phyloP scores from a whole-genome alignment of 2,888 invertebrate species.

The Miltochrista miniata region DNA sequence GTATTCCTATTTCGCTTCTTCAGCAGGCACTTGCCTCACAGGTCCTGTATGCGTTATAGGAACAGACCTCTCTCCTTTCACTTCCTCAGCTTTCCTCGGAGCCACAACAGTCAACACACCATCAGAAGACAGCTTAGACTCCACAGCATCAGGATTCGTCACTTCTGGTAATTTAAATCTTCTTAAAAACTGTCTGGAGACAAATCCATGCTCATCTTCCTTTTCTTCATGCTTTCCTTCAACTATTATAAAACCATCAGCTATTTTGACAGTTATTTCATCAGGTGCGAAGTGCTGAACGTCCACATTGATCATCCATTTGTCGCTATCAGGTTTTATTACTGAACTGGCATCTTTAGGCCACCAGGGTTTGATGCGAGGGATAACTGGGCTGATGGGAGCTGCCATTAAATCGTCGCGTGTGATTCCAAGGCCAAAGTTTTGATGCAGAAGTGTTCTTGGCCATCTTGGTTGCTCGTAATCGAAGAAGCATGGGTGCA shows the following conservation, averaged over 20 bases:
- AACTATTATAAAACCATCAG: slow-evolving; percentile 86
- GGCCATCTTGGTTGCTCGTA: slow-evolving; percentile 66
- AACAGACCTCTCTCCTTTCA: slow-evolving; percentile 76
- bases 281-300: slow-evolving; percentile 90
- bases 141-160: slow-evolving; percentile 87
- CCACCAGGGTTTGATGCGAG: slow-evolving; percentile 64
- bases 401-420: slow-evolving; percentile 66
- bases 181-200: slow-evolving; percentile 87
- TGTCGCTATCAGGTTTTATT: slow-evolving; percentile 79
- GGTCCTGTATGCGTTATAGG: slow-evolving; percentile 85
- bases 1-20: slow-evolving; percentile 25
- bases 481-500: slow-evolving; percentile 64
- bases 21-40: slow-evolving; percentile 61
- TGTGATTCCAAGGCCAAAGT: slow-evolving; percentile 68
- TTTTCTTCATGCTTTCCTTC: slow-evolving; percentile 92
- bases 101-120: slow-evolving; percentile 88
- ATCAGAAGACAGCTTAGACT: slow-evolving; percentile 90
- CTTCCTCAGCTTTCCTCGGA: slow-evolving; percentile 67
- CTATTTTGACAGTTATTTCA: slow-evolving; percentile 90
- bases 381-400: slow-evolving; percentile 51
- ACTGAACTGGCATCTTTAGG: slow-evolving; percentile 71
- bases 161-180: slow-evolving; percentile 89
- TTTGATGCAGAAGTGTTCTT: slow-evolving; percentile 68
- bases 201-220: slow-evolving; percentile 88
- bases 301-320: slow-evolving; percentile 88